These are phyloP conservation scores for Odontophorus gujanensis DNA, from an alignment of 2,113 vertebrate species.

Conservation along the genomic window DNA sequence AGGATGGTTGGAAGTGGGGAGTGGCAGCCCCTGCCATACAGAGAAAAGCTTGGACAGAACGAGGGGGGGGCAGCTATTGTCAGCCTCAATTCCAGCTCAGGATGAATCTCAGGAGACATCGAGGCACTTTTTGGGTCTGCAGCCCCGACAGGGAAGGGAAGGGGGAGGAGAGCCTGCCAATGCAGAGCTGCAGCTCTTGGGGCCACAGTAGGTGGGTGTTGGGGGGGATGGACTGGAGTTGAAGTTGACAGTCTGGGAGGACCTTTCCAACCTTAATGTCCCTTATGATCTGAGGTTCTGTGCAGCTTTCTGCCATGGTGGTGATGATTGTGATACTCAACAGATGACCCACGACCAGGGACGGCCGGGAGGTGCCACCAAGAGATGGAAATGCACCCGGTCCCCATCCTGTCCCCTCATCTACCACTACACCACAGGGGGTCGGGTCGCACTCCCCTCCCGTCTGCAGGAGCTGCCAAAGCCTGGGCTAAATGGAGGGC, in stretches of 20 bases:
- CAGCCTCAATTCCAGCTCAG: rapidly evolving
- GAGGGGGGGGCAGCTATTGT: not conserved
- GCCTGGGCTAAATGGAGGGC: not conserved
- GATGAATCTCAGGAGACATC: not conserved
- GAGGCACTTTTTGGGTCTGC: not conserved
- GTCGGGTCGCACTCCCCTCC: not conserved
- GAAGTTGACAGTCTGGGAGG: too few species aligned
- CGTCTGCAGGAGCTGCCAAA: not conserved
- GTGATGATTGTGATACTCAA: not conserved
- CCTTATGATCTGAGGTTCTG: too few species aligned
- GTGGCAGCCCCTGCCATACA: rapidly evolving
- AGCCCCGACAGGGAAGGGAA: rapidly evolving
- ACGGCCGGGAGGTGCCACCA: not conserved
- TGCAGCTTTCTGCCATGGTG: not conserved
- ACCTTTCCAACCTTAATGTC: too few species aligned
- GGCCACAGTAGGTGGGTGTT: too few species aligned
- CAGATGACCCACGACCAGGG: rapidly evolving
- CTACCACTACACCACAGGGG: not conserved
- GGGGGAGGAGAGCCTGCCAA: not conserved
- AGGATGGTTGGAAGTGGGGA: not conserved
- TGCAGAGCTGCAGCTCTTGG: not conserved
- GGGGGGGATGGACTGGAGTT: too few species aligned
- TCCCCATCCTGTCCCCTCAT: rapidly evolving
- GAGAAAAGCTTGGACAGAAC: rapidly evolving
- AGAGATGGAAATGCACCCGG: not conserved